phyloP scores from a whole-genome alignment of 2,113 vertebrate species.

The Tiliqua scincoides region DNA sequence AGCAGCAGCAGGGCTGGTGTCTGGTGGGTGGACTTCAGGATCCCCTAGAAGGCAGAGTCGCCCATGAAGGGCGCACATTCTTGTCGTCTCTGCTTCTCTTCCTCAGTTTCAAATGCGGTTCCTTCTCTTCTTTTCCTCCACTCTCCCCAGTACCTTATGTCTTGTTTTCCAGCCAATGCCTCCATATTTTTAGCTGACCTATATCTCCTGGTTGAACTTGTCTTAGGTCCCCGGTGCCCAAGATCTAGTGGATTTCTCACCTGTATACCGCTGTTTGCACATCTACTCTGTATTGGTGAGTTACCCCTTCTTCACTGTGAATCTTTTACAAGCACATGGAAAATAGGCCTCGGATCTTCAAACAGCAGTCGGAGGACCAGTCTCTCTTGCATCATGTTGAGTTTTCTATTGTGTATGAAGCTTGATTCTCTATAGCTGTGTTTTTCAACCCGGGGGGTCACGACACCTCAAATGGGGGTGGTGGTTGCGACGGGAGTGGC shows the following conservation, averaged over 20 bases:
- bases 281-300: constrained; percentile 94
- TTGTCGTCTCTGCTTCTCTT: background rate
- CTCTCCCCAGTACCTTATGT: background rate
- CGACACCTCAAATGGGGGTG: too few relatives aligned
- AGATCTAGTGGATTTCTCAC: constrained; percentile 97
- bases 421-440: background rate
- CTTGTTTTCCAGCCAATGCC: background rate
- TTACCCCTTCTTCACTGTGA: constrained; percentile 8
- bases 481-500: too few relatives aligned
- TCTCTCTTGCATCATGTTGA: background rate
- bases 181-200: background rate
- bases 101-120: background rate
- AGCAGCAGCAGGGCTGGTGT: background rate
- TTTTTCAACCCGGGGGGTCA: too few relatives aligned
- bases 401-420: background rate
- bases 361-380: too few relatives aligned
- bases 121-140: background rate
- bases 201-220: background rate
- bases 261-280: constrained; percentile 95
- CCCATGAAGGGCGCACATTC: background rate
- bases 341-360: background rate
- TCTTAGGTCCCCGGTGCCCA: constrained; percentile 90
- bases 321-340: background rate
- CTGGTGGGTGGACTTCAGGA: too few relatives aligned
- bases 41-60: background rate